Percentiles rank a stretch among this genome's conserved stretches.
phyloP scores from a whole-genome alignment of 2,113 vertebrate species.

The Lepisosteus osseus region DNA sequence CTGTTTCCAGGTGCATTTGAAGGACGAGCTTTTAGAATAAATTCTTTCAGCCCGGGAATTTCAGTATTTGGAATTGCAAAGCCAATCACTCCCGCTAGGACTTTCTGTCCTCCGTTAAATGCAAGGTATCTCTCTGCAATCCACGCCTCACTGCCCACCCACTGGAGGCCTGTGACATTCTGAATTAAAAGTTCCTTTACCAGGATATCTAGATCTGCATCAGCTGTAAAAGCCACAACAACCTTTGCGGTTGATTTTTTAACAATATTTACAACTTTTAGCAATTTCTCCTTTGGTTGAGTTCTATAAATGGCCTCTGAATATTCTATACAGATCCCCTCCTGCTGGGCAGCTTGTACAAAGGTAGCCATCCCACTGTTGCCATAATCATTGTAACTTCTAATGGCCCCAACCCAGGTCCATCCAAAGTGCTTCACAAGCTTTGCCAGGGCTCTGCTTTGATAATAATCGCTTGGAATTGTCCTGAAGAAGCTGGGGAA shows the following conservation, averaged over 20 bases:
- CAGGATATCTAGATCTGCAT: constrained; percentile 21
- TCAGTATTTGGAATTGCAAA: constrained; percentile 24
- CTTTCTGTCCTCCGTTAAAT: constrained; percentile 9
- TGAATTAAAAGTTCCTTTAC: constrained; percentile 28
- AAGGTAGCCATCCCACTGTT: constrained; percentile 45
- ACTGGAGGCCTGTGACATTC: constrained; percentile 29
- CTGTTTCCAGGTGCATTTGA: constrained; percentile 16
- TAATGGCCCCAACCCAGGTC: constrained; percentile 46
- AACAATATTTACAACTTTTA: constrained; percentile 31
- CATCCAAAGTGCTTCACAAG: constrained; percentile 46
- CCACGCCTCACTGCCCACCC: constrained; percentile 35
- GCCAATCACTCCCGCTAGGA: constrained; percentile 35
- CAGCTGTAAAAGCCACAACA: constrained; percentile 24
- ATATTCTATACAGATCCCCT: constrained; percentile 44
- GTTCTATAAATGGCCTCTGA: constrained; percentile 32
- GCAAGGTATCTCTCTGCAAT: constrained; percentile 31
- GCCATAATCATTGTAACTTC: constrained; percentile 43
- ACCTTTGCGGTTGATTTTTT: constrained; percentile 36
- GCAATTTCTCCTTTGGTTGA: constrained; percentile 35
- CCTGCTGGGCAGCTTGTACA: constrained; percentile 27
- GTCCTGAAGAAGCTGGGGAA: constrained; percentile 43
- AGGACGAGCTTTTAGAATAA: constrained; percentile 31
- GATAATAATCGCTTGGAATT: constrained; percentile 47
- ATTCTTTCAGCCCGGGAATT: constrained; percentile 29
- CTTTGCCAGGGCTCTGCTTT: constrained; percentile 42